These are phyloP conservation scores for Drosophila pseudotakahashii DNA, from an alignment of 2,888 invertebrate species.

Conservation along the genomic window DNA sequence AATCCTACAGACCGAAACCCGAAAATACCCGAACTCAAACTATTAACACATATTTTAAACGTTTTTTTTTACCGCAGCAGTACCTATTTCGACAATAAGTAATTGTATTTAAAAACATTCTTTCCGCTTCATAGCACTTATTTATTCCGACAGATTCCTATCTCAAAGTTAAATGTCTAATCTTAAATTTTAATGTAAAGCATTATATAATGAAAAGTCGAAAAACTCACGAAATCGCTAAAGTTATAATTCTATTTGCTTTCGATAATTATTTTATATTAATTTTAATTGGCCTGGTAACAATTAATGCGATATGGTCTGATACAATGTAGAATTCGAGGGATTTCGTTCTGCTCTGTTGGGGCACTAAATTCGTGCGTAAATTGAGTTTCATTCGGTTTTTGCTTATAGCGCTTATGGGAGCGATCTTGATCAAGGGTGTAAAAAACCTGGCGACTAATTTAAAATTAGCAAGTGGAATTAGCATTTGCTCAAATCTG, in stretches of 20 bases:
- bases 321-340: slow-evolving; percentile 16
- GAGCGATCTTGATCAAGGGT: slow-evolving; percentile 25
- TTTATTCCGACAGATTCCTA: not conserved
- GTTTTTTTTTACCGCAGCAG: not conserved
- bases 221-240: slow-evolving; percentile 1
- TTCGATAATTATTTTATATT: slow-evolving; percentile 23
- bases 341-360: slow-evolving; percentile 45
- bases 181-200: not conserved
- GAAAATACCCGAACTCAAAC: not conserved
- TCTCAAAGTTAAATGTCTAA: not conserved
- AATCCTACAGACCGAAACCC: not conserved
- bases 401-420: slow-evolving; percentile 16
- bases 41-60: slow-evolving; percentile 1
- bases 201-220: slow-evolving; percentile 2
- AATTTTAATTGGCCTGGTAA: slow-evolving; percentile 29
- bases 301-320: slow-evolving; percentile 24
- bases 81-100: too few relatives aligned
- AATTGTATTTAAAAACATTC: not conserved
- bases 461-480: slow-evolving; percentile 66
- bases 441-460: slow-evolving; percentile 46
- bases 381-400: slow-evolving; percentile 33
- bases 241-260: slow-evolving; percentile 7
- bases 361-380: slow-evolving; percentile 37
- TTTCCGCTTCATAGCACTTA: not conserved
- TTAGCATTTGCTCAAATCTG: slow-evolving; percentile 58